Base-by-base conservation (phyloP, 2,113 vertebrate genomes). In the Parus major region DNA sequence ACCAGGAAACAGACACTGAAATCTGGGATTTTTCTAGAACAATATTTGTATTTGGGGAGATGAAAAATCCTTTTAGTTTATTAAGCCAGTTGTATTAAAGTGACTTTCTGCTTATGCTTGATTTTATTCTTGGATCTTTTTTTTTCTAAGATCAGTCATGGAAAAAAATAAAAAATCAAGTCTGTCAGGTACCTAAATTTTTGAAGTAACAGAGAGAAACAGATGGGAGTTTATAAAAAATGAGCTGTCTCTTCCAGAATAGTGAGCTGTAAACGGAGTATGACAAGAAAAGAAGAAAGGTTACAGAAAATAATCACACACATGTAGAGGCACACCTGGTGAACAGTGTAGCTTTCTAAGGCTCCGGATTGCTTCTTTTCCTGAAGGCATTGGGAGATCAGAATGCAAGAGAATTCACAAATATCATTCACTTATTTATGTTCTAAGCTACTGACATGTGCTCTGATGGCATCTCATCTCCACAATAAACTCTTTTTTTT, bases 401-500 rank as follows among this genome's bases (percentile, higher is more conserved):
- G 27, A 63, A 88, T 82, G 36, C 12, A 66, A 11, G 13, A 88
- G 4, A 79, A 63, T 50, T 81, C n/a, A 44, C 10, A 33, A 56
- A 61, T 23, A 11, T 60, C 17, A 25, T 50, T 73, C 27, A 35
- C 3, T 69, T 60, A 20, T 59, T 36, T 68, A 18, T 25, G 10
- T 50, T 76, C 35, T 9, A 79, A 76, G 9, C 5, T 55, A 47
- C 18, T 71, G 18, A 31, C 14, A n/a, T 2, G 0, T 55, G 12
- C 9, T 42, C 49, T 60, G 25, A 36, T 78, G 22, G 13, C 24
- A 39, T 69, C 23, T 68, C 55, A 50, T 23, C 16, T 44, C 31
- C 36, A 56, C 2, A 33, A 36, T 20, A 6, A 68, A 63, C 25
- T 50, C 0, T 0, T 7, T 9, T 41, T n/a, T 70, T n/a, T 82